Conservation (phyloP, 2,113 vertebrate genomes). For the Phocoena sinus region DNA sequence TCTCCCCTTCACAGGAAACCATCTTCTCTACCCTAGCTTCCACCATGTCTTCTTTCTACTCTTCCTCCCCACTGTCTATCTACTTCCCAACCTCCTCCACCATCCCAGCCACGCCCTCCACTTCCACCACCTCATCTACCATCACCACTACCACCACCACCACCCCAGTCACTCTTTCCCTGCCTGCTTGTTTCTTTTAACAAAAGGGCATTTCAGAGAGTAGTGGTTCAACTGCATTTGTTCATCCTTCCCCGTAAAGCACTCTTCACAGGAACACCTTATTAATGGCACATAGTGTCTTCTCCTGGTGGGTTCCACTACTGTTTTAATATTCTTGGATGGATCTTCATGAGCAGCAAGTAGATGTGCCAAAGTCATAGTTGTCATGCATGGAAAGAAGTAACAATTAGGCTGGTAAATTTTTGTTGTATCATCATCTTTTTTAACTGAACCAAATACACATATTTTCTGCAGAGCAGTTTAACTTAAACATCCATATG, state of each 20-base stretch:
- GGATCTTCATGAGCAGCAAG: slow-evolving; percentile 88
- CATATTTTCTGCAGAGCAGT: background rate
- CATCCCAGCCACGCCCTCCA: slow-evolving; percentile 41
- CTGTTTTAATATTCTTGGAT: slow-evolving; percentile 88
- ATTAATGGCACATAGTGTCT: slow-evolving; percentile 86
- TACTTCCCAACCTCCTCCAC: slow-evolving; percentile 49
- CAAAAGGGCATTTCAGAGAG: slow-evolving; percentile 90
- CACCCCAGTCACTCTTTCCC: slow-evolving; percentile 73
- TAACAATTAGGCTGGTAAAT: slow-evolving; percentile 88
- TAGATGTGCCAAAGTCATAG: slow-evolving; percentile 82
- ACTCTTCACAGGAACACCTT: slow-evolving; percentile 91
- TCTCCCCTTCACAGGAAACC: slow-evolving; percentile 49
- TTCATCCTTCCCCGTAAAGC: slow-evolving; percentile 89
- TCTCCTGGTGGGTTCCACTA: slow-evolving; percentile 85
- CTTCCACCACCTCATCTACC: slow-evolving; percentile 66
- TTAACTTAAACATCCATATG: background rate
- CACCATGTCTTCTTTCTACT: slow-evolving; percentile 6
- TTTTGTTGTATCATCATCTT: slow-evolving; percentile 79
- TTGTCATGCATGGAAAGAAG: slow-evolving; percentile 76
- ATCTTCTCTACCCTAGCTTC: background rate
- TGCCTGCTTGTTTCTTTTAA: slow-evolving; percentile 87
- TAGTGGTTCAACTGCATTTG: slow-evolving; percentile 86
- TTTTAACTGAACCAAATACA: background rate
- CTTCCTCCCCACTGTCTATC: slow-evolving; percentile 28
- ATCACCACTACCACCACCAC: background rate